phyloP scores from a whole-genome alignment of 2,113 vertebrate genomes.

The Herpailurus yagouaroundi region DNA sequence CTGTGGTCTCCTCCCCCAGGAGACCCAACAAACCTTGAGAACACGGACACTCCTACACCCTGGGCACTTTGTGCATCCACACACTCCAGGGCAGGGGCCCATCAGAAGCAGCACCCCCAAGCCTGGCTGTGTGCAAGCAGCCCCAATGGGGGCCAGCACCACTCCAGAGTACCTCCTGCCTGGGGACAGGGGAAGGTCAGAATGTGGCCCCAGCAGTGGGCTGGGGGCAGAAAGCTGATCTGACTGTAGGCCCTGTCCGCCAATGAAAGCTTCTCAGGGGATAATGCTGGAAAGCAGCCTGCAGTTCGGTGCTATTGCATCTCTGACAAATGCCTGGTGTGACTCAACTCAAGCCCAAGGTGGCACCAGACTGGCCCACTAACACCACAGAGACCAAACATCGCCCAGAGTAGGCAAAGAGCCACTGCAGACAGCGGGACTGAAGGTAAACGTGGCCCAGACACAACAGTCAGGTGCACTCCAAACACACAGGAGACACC shows the following conservation, averaged over 20 bases:
- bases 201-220: background rate
- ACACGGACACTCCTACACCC: background rate
- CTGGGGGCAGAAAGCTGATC: background rate
- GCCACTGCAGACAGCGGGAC: background rate
- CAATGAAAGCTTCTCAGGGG: background rate
- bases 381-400: background rate
- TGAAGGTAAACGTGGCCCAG: background rate
- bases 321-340: background rate
- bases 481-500: background rate
- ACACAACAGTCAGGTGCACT: fast-evolving
- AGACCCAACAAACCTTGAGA: background rate
- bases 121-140: background rate
- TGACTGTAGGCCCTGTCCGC: background rate
- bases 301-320: background rate
- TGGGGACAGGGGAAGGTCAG: background rate
- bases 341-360: background rate
- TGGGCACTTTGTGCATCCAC: too few relatives aligned
- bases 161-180: background rate
- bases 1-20: background rate
- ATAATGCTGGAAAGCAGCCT: background rate
- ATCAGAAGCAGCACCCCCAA: background rate
- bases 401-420: background rate
- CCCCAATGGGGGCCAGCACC: background rate
- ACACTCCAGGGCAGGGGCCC: background rate
- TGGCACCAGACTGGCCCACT: background rate